Evolutionary conservation across 2,797 vertebrate genomes (phyloP).

Genomic region (Pristis pectinata): DNA sequence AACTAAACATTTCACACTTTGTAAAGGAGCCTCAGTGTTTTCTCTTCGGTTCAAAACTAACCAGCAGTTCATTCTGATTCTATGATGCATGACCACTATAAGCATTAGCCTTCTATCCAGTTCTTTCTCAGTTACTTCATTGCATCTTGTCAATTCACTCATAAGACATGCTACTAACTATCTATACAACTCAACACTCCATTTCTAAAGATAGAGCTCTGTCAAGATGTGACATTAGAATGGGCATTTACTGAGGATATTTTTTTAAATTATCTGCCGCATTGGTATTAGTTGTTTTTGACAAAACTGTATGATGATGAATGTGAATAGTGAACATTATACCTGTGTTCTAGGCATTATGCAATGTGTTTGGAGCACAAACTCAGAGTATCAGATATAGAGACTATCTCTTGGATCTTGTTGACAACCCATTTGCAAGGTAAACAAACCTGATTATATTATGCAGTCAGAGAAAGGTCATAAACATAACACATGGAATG

Average conservation of each 20-base stretch:
- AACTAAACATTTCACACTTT: slow-evolving; percentile 29
- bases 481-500: background rate
- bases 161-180: background rate
- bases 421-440: background rate
- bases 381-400: background rate
- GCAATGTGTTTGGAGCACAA: background rate
- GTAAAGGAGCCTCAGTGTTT: background rate
- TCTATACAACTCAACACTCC: background rate
- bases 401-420: background rate
- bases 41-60: slow-evolving; percentile 13
- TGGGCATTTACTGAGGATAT: background rate
- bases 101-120: background rate
- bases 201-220: background rate
- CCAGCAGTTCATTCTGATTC: slow-evolving; percentile 26
- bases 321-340: background rate
- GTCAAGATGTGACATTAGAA: background rate
- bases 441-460: background rate
- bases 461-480: background rate
- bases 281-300: background rate
- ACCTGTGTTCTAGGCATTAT: background rate
- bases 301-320: background rate
- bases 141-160: slow-evolving; percentile 16
- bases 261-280: background rate
- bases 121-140: slow-evolving; percentile 10
- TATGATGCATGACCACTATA: background rate